These are phyloP conservation scores for Enteromius treurensis DNA, from an alignment of 2,797 vertebrate genomes.

Conservation along the genomic window DNA sequence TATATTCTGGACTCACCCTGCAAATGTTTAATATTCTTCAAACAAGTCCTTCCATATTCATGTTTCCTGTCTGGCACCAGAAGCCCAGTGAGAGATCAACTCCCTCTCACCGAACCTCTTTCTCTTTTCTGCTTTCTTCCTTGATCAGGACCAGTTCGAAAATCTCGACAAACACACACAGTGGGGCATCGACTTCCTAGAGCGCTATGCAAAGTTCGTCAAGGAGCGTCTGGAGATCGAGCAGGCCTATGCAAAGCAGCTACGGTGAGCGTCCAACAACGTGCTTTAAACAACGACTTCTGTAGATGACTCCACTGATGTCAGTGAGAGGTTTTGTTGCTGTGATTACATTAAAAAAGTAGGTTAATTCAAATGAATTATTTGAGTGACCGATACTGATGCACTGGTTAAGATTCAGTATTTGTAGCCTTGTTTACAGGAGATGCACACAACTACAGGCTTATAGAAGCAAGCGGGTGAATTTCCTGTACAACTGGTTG, in stretches of 20 bases:
- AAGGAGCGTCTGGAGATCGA: constrained; percentile 98
- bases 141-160: constrained; percentile 95
- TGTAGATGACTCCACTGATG: background rate
- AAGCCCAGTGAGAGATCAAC: constrained; percentile 14
- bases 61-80: constrained; percentile 46
- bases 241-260: constrained; percentile 96
- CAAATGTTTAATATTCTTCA: constrained; percentile 35
- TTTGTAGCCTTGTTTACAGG: background rate
- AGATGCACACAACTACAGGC: background rate
- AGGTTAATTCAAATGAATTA: background rate
- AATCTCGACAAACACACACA: constrained; percentile 98
- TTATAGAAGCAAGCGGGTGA: background rate
- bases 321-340: background rate
- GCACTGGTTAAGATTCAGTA: background rate
- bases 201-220: constrained; percentile 97
- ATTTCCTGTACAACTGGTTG: background rate
- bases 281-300: background rate
- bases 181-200: constrained; percentile 98
- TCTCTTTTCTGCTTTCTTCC: constrained; percentile 52
- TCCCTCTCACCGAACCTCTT: constrained; percentile 15
- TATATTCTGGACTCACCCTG: background rate
- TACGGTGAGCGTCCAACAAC: constrained; percentile 81
- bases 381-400: background rate
- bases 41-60: constrained; percentile 44
- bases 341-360: background rate